phyloP scores from a whole-genome alignment of 2,113 vertebrate species.

The Pseudorasbora parva region DNA sequence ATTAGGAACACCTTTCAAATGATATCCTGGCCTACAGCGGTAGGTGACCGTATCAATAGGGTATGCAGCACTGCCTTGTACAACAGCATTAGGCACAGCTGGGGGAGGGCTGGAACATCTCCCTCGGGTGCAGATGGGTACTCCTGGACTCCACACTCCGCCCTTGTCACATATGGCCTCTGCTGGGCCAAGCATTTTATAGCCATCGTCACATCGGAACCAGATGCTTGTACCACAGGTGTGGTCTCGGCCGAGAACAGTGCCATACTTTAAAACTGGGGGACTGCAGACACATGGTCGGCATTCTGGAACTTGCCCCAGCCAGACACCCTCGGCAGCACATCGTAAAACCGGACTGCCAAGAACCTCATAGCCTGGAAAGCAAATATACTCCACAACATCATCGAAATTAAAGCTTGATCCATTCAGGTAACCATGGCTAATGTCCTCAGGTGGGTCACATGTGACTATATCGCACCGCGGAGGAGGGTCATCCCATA shows the following conservation, averaged over 20 bases:
- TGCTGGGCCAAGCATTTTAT: conserved; percentile 83
- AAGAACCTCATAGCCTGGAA: conserved; percentile 84
- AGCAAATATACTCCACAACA: conserved; percentile 86
- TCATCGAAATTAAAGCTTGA: conserved; percentile 85
- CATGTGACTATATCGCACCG: conserved; percentile 82
- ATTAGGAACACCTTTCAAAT: conserved; percentile 77
- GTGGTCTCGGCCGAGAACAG: conserved; percentile 75
- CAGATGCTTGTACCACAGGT: conserved; percentile 79
- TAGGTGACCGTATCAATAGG: conserved; percentile 84
- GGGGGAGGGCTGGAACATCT: conserved; percentile 86
- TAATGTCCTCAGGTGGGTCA: conserved; percentile 88
- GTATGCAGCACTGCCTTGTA: conserved; percentile 77
- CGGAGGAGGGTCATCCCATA: conserved; percentile 85
- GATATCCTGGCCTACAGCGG: conserved; percentile 85
- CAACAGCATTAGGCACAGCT: conserved; percentile 80
- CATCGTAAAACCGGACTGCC: conserved; percentile 84
- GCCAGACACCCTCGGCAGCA: conserved; percentile 85
- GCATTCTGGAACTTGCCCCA: conserved; percentile 84
- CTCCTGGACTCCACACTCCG: conserved; percentile 86
- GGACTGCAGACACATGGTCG: conserved; percentile 80
- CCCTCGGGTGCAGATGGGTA: conserved; percentile 83
- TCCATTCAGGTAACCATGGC: conserved; percentile 87
- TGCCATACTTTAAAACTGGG: conserved; percentile 81
- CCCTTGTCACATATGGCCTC: conserved; percentile 84
- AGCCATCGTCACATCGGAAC: conserved; percentile 86